Evolutionary conservation across 2,797 vertebrate species (phyloP).

Genomic region (Danio tinwini): DNA sequence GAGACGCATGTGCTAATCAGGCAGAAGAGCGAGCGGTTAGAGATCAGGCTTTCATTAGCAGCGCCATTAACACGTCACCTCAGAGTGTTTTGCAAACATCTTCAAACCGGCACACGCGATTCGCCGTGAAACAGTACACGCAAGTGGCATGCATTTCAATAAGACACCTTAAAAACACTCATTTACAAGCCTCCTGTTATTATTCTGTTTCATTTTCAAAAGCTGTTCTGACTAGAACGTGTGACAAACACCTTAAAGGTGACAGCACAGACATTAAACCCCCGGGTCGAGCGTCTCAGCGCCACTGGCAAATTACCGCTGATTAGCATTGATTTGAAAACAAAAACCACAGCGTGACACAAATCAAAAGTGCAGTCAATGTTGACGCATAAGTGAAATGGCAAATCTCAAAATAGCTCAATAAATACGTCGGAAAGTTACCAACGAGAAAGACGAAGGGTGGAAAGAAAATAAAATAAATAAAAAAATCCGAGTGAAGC

Average conservation of each 20-base stretch:
- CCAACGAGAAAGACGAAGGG: conserved; percentile 52
- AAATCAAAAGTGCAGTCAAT: conserved; percentile 66
- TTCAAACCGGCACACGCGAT: not conserved
- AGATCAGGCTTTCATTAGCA: conserved; percentile 53
- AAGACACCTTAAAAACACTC: not conserved
- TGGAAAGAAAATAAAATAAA: conserved; percentile 12
- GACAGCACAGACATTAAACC: conserved; percentile 52
- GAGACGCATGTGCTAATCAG: conserved; percentile 32
- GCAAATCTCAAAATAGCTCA: conserved; percentile 69
- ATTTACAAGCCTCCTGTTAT: conserved; percentile 12
- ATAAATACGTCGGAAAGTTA: conserved; percentile 70
- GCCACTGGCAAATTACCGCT: conserved; percentile 61
- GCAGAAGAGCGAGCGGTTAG: conserved; percentile 33
- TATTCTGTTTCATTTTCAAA: conserved; percentile 27
- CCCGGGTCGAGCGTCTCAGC: conserved; percentile 52
- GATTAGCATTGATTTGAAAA: conserved; percentile 74
- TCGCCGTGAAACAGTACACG: not conserved
- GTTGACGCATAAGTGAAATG: conserved; percentile 65
- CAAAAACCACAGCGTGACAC: conserved; percentile 62
- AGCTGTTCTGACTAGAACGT: conserved; percentile 20
- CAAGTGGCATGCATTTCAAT: conserved; percentile 30
- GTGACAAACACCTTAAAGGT: conserved; percentile 44
- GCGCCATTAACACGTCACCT: conserved; percentile 55
- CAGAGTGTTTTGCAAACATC: conserved; percentile 40
- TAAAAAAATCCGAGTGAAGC: conserved; percentile 71